Base-by-base conservation (phyloP, 2,113 vertebrate genomes). In the Bagarius yarrelli region DNA sequence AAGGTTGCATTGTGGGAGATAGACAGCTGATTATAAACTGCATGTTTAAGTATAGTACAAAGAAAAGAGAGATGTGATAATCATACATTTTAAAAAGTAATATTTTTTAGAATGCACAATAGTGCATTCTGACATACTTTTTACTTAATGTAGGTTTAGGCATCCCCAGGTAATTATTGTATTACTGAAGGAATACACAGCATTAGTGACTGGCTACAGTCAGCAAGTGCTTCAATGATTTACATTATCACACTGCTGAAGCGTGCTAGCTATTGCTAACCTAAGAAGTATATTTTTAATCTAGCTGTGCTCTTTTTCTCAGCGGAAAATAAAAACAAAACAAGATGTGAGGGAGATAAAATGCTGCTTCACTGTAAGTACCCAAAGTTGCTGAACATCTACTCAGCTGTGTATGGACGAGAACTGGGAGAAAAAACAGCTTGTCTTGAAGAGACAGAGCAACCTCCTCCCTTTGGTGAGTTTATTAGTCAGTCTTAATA, bases 281-380 rank as follows among this genome's bases (percentile, higher is more conserved):
- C 9, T 47, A 5, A 11, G 9, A 11, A 47, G 9, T 47, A 8
- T 47, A 47, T 34, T 80, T 40, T 73, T 21, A 12, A 60, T 60
- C n/a, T 1, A 77, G 18, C 14, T 27, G 8, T 60, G 12, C 9
- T 11, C 0, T 70, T 13, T 47, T 16, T 23, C 70, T 18, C 86
- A 99, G 97, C 94, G 80, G 96, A 98, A 90, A 92, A 97, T 88
- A 98, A 94, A 91, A 95, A 89, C 86, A 95, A 91, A 85, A 93
- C 95, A 47, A 93, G 90, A 8, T 99, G 97, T 88, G 96, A 98
- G 86, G 94, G 94, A 64, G 93, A 94, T 80, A 92, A 91, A 72
- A 86, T 98, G 92, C 90, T 92, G 52, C 92, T 99, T 82, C 95
- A 93, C 89, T 99, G 97, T 82, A 96, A 96, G 66, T 90, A 94